phyloP scores from a whole-genome alignment of 2,797 vertebrate genomes.

The Dipus sagitta region DNA sequence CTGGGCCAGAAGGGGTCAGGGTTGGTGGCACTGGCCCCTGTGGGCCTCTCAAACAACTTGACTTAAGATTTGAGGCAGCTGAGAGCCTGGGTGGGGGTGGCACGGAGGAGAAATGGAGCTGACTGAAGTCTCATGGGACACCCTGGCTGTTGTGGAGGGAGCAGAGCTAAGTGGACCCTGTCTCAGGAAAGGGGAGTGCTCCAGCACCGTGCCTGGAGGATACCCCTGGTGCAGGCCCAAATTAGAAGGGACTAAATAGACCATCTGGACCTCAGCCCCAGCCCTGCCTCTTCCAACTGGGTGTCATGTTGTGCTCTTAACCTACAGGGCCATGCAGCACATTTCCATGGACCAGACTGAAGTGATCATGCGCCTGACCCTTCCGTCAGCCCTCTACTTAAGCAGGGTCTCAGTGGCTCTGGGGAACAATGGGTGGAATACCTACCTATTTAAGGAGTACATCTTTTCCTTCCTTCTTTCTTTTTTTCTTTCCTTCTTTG shows the following conservation, averaged over 20 bases:
- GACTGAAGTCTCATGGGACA: not conserved
- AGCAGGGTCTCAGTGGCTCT: not conserved
- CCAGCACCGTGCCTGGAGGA: not conserved
- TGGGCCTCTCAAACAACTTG: not conserved
- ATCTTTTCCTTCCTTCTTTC: no score
- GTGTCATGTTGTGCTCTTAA: not conserved
- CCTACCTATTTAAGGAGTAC: no score
- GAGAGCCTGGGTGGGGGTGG: not conserved
- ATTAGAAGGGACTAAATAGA: not conserved
- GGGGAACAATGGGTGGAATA: not conserved
- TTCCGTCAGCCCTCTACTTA: not conserved
- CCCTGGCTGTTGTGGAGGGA: not conserved
- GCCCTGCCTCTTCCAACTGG: not conserved
- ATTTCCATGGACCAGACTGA: not conserved
- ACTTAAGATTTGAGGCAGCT: not conserved
- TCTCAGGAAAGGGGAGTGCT: not conserved
- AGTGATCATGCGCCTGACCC: not conserved
- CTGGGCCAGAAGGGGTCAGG: not conserved
- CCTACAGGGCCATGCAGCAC: fast-evolving
- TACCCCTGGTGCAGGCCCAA: not conserved
- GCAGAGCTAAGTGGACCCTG: not conserved
- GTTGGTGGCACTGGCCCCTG: not conserved
- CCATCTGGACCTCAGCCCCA: not conserved
- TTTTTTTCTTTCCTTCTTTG: no score
- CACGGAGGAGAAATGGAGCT: not conserved